These are phyloP conservation scores for Pseudopodoces humilis DNA, from an alignment of 2,113 vertebrate genomes.

Conservation along the genomic window DNA sequence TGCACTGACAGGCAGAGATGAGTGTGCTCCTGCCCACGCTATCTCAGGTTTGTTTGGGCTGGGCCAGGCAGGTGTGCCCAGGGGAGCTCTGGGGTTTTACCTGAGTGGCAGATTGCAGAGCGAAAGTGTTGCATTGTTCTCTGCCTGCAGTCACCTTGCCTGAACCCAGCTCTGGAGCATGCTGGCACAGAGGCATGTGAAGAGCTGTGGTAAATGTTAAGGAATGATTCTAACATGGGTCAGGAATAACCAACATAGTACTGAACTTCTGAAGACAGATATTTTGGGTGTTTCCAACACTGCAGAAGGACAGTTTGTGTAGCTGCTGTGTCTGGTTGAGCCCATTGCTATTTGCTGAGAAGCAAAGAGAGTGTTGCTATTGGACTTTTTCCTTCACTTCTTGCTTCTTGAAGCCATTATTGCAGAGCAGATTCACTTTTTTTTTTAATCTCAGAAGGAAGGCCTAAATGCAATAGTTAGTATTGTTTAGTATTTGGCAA, in stretches of 20 bases:
- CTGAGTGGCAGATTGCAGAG: background rate
- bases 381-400: background rate
- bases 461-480: background rate
- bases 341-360: background rate
- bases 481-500: background rate
- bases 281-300: background rate
- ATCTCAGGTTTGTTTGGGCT: constrained; percentile 6
- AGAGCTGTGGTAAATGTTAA: background rate
- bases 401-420: background rate
- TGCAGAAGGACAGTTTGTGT: background rate
- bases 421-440: background rate
- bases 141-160: background rate
- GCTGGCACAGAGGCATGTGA: background rate
- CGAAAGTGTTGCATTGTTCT: background rate
- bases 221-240: background rate
- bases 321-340: background rate
- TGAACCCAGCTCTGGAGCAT: background rate
- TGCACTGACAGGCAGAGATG: background rate
- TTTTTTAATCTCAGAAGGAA: background rate
- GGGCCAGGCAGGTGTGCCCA: background rate
- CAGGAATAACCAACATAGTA: background rate
- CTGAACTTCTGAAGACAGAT: background rate
- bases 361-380: background rate
- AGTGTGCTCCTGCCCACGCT: background rate
- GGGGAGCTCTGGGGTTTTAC: background rate